phyloP scores from a whole-genome alignment of 2,888 invertebrate species.

The Thereva unica region DNA sequence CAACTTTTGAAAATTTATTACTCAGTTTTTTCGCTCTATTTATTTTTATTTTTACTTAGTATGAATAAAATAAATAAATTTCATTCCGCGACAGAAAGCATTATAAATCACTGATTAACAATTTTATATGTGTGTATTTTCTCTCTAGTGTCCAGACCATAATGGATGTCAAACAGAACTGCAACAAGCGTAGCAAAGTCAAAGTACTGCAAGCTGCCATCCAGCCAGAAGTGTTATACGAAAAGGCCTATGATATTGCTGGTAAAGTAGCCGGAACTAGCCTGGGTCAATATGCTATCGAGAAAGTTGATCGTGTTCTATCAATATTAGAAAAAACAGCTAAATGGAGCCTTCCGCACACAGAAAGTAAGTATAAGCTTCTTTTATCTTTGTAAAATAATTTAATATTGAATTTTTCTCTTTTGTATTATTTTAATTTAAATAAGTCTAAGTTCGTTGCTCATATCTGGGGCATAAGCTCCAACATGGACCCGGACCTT shows the following conservation, averaged over 20 bases:
- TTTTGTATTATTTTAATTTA: too few species aligned
- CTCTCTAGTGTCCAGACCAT: constrained; percentile 1
- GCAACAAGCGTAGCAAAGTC: background rate
- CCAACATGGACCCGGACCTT: too few species aligned
- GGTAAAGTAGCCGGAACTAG: constrained; percentile 51
- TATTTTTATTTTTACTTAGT: constrained; percentile 12
- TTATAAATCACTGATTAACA: background rate
- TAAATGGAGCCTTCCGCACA: constrained; percentile 55
- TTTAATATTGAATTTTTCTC: too few species aligned
- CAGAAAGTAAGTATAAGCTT: constrained; percentile 46
- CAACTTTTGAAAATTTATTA: constrained; percentile 4
- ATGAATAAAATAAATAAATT: constrained; percentile 5
- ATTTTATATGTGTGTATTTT: background rate
- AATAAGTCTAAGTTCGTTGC: too few species aligned
- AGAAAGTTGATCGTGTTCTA: constrained; percentile 49
- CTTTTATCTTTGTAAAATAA: too few species aligned
- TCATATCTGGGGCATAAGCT: too few species aligned
- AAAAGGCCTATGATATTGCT: constrained; percentile 47
- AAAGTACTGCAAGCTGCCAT: background rate
- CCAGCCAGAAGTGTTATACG: constrained; percentile 36
- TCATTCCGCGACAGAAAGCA: background rate
- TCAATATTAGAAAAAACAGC: constrained; percentile 53
- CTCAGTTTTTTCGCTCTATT: background rate
- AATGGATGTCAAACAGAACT: constrained; percentile 19
- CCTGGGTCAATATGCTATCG: constrained; percentile 51